These are phyloP conservation scores for Eupithecia dodoneata DNA, from an alignment of 2,888 invertebrate species.

Conservation along the genomic window DNA sequence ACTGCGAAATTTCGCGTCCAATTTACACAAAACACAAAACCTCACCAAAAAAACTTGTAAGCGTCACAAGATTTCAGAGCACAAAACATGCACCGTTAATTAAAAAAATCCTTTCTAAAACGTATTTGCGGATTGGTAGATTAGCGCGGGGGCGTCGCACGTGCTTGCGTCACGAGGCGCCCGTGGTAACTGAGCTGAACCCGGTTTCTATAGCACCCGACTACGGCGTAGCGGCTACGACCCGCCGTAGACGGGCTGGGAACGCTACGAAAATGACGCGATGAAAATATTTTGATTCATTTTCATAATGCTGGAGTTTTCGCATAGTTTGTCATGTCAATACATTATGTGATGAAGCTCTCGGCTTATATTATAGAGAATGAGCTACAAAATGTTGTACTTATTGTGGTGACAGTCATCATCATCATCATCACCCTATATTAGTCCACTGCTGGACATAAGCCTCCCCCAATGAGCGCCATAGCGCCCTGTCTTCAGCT, in stretches of 20 bases:
- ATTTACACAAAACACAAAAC: conserved; percentile 34
- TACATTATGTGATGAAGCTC: background rate
- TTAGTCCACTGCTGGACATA: too few species aligned
- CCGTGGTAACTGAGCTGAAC: conserved; percentile 71
- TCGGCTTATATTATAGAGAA: background rate
- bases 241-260: conserved; percentile 15
- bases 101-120: conserved; percentile 63
- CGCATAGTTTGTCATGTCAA: background rate
- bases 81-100: conserved; percentile 64
- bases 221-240: conserved; percentile 66
- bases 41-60: conserved; percentile 51
- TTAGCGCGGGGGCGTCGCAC: conserved; percentile 55
- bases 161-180: conserved; percentile 72
- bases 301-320: conserved; percentile 1
- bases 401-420: background rate
- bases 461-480: too few species aligned
- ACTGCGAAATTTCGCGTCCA: conserved; percentile 23
- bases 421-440: too few species aligned
- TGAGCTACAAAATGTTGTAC: background rate
- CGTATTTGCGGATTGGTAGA: conserved; percentile 48
- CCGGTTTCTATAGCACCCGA: conserved; percentile 78
- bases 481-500: too few species aligned
- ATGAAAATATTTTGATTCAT: conserved; percentile 11
- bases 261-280: conserved; percentile 10
- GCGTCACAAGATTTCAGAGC: conserved; percentile 49